Conservation (phyloP, 2,888 invertebrate species). For the Dichetophora obliterata region DNA sequence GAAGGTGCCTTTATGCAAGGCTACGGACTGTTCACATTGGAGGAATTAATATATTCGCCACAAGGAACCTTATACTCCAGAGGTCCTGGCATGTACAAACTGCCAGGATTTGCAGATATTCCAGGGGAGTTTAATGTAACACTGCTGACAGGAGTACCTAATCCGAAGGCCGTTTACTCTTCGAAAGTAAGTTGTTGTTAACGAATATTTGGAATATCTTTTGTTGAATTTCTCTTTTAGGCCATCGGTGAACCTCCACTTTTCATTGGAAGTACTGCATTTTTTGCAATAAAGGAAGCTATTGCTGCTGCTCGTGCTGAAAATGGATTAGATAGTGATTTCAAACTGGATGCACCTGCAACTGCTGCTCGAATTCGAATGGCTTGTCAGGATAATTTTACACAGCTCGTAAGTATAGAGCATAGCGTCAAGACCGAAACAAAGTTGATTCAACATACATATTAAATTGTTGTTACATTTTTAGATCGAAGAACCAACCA, state of each 20-base stretch:
- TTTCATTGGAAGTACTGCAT: conserved; percentile 87
- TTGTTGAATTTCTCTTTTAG: conserved; percentile 70
- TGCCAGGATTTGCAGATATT: conserved; percentile 93
- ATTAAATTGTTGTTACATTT: conserved; percentile 53
- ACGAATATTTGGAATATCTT: background rate
- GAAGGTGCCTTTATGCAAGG: conserved; percentile 97
- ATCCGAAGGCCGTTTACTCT: conserved; percentile 92
- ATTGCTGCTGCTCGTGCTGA: conserved; percentile 83
- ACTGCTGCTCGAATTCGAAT: conserved; percentile 90
- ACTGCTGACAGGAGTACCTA: conserved; percentile 89
- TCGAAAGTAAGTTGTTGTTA: conserved; percentile 80
- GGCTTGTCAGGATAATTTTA: conserved; percentile 89
- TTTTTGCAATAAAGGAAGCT: conserved; percentile 92
- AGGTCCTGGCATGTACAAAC: conserved; percentile 94
- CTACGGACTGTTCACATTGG: conserved; percentile 91
- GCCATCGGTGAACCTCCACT: conserved; percentile 97
- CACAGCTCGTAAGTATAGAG: conserved; percentile 75
- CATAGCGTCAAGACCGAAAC: too few species aligned
- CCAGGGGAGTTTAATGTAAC: conserved; percentile 94
- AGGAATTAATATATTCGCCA: conserved; percentile 90
- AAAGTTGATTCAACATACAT: background rate
- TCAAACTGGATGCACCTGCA: conserved; percentile 85
- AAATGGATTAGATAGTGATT: conserved; percentile 73
- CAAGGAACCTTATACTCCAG: conserved; percentile 84
- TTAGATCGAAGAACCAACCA: conserved; percentile 73